Evolutionary conservation across 2,113 vertebrate species (phyloP).

Genomic region (Stegastes partitus): DNA sequence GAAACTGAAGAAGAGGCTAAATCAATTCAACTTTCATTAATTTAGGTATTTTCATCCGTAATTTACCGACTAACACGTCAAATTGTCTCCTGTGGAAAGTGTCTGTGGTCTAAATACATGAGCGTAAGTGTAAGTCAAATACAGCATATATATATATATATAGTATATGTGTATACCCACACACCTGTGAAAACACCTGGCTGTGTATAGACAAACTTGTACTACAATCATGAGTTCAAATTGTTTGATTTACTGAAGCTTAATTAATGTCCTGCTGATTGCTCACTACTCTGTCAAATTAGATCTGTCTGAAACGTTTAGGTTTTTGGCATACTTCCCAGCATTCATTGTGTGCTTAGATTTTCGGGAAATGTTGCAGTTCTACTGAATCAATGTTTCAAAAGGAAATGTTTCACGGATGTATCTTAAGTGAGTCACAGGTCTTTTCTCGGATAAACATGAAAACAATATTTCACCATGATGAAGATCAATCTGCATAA

Average conservation of each 20-base stretch:
- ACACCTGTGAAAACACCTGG: too few species aligned
- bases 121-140: too few species aligned
- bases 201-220: too few species aligned
- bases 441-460: conserved; percentile 11
- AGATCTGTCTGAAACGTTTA: not conserved
- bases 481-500: not conserved
- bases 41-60: conserved; percentile 2
- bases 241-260: too few species aligned
- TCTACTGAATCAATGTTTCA: not conserved
- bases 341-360: not conserved
- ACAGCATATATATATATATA: too few species aligned
- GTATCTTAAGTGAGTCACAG: not conserved
- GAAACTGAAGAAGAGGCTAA: conserved; percentile 1
- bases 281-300: not conserved
- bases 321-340: not conserved
- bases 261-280: not conserved
- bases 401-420: not conserved
- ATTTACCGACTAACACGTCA: conserved; percentile 8
- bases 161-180: too few species aligned
- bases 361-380: not conserved
- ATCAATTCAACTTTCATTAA: not conserved
- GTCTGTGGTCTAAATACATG: too few species aligned
- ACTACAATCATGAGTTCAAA: too few species aligned
- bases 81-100: conserved; percentile 1
- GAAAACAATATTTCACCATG: not conserved